Evolutionary conservation across 2,797 vertebrate genomes (phyloP).

Genomic region (Pangasius sanitwongsei): DNA sequence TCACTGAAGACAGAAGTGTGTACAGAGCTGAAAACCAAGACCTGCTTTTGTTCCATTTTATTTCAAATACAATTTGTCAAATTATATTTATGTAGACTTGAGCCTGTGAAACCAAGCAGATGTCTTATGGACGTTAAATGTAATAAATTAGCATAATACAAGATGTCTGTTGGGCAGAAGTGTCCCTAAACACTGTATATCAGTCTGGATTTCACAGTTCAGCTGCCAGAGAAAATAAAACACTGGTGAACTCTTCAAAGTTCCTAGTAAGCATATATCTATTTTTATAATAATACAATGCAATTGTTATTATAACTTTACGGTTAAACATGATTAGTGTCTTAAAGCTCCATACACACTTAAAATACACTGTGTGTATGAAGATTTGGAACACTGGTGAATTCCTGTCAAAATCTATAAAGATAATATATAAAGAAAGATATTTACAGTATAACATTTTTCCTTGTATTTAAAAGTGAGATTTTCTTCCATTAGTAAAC

Average conservation of each 20-base stretch:
- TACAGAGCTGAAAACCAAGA: background rate
- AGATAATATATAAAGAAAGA: background rate
- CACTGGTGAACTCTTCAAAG: background rate
- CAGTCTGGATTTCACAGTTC: background rate
- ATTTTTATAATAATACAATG: background rate
- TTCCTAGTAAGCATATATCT: background rate
- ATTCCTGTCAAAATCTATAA: background rate
- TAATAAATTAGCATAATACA: slow-evolving; percentile 14
- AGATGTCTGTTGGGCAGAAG: background rate
- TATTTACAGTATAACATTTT: no score
- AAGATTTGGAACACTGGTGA: background rate
- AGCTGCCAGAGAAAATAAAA: background rate
- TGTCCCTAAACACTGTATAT: background rate
- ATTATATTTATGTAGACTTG: background rate
- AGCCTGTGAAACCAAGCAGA: background rate
- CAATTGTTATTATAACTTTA: background rate
- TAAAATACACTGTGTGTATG: background rate
- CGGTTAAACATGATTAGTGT: background rate
- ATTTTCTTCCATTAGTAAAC: background rate
- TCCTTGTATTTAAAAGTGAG: no score
- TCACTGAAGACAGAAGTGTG: background rate
- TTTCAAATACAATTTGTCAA: slow-evolving; percentile 7
- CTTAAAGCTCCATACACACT: background rate
- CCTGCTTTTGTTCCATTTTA: background rate
- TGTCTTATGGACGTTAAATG: slow-evolving; percentile 5